phyloP scores from a whole-genome alignment of 2,797 vertebrate species.

The Lycodopsis pacificus region DNA sequence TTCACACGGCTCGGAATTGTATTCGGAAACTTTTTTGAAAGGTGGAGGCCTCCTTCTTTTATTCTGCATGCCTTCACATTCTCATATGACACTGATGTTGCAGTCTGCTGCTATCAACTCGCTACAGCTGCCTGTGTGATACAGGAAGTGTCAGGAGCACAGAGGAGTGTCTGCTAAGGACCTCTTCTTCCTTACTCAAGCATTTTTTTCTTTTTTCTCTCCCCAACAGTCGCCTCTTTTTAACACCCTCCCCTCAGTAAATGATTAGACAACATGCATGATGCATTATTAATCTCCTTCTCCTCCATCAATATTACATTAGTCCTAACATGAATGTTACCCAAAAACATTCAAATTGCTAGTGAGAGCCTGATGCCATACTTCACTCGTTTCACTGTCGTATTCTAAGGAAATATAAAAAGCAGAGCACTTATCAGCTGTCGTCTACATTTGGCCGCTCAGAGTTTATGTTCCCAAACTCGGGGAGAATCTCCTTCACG shows the following conservation, averaged over 20 bases:
- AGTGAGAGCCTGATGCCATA: constrained; percentile 39
- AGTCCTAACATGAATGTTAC: constrained; percentile 67
- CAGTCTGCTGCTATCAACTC: constrained; percentile 49
- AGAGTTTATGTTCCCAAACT: constrained; percentile 8
- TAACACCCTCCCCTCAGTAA: constrained; percentile 64
- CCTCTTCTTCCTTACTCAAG: constrained; percentile 26
- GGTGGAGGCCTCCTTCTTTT: constrained; percentile 6
- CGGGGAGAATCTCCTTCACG: constrained; percentile 41
- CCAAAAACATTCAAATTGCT: constrained; percentile 60
- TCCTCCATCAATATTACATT: constrained; percentile 77
- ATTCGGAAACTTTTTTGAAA: constrained; percentile 21
- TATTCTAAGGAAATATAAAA: neutral
- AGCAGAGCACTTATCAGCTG: constrained; percentile 38
- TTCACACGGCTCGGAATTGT: constrained; percentile 6
- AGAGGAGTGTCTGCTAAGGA: constrained; percentile 30
- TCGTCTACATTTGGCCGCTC: constrained; percentile 29
- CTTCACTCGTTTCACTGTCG: constrained; percentile 14
- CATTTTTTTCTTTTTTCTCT: constrained; percentile 28
- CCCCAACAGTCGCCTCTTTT: constrained; percentile 40
- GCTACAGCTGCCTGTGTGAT: constrained; percentile 45
- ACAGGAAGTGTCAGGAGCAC: constrained; percentile 63
- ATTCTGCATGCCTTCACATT: constrained; percentile 29
- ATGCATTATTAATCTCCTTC: constrained; percentile 77
- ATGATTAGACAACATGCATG: constrained; percentile 72
- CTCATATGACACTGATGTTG: constrained; percentile 44